Conservation (phyloP, 2,888 invertebrate species). For the Acleris laterana region DNA sequence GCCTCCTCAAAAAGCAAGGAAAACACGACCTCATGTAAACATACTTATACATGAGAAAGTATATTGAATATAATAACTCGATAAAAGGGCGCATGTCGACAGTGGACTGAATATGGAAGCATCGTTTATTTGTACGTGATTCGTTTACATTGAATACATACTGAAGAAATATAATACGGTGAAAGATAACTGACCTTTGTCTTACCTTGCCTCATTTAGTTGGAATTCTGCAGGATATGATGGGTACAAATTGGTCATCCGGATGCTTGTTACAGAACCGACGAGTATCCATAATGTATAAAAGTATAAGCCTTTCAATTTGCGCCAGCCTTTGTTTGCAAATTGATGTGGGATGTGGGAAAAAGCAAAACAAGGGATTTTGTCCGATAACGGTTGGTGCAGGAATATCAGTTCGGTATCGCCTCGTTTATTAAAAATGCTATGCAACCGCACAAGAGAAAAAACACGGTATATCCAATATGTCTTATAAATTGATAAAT, state of each 20-base stretch:
- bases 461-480: too few relatives aligned
- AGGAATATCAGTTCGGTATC: too few relatives aligned
- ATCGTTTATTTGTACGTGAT: conserved; percentile 2
- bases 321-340: conserved; percentile 8
- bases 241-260: neutral
- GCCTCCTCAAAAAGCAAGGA: conserved; percentile 4
- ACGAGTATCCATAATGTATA: neutral
- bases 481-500: too few relatives aligned
- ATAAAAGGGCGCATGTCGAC: neutral
- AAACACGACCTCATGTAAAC: conserved; percentile 4
- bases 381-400: neutral
- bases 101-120: conserved; percentile 5
- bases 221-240: too few relatives aligned
- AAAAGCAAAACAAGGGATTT: conserved; percentile 12
- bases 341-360: conserved; percentile 21
- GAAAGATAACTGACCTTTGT: too few relatives aligned
- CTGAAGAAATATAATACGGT: too few relatives aligned
- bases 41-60: conserved; percentile 1
- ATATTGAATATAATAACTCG: conserved; percentile 3
- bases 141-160: neutral
- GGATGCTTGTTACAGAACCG: conserved; percentile 4
- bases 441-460: too few relatives aligned
- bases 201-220: too few relatives aligned
- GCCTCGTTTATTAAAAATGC: too few relatives aligned
- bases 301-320: conserved; percentile 10